phyloP scores from a whole-genome alignment of 2,113 vertebrate genomes.

The Tangachromis dhanisi region DNA sequence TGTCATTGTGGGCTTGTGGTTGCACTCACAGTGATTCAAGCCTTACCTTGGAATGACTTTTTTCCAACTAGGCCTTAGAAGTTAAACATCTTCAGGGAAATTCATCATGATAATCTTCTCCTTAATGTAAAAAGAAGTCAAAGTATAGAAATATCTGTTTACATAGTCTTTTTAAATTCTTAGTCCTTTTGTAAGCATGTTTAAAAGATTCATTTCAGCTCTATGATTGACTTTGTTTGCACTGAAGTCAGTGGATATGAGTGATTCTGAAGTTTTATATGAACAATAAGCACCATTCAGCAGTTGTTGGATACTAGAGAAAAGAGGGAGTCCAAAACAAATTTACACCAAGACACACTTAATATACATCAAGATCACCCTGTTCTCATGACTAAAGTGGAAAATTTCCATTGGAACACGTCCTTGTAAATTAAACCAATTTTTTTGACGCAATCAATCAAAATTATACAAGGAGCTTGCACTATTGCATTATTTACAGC shows the following conservation, averaged over 20 bases:
- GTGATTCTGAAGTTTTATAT: not conserved
- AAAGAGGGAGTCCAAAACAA: not conserved
- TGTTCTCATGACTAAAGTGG: not conserved
- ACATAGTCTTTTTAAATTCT: not conserved
- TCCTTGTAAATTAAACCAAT: not conserved
- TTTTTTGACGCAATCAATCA: not conserved
- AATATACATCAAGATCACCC: not conserved
- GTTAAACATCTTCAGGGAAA: not conserved
- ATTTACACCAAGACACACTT: not conserved
- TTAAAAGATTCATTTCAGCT: not conserved
- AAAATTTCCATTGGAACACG: not conserved
- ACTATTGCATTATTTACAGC: not conserved
- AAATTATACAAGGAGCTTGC: not conserved
- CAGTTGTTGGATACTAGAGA: not conserved
- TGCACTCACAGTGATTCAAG: slow-evolving; percentile 20
- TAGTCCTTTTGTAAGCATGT: not conserved
- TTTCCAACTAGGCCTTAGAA: slow-evolving; percentile 12
- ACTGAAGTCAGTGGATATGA: not conserved
- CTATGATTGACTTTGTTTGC: not conserved
- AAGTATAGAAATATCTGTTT: not conserved
- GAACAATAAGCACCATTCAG: not conserved
- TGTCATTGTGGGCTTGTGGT: slow-evolving; percentile 46
- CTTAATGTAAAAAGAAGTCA: not conserved
- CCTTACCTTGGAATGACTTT: slow-evolving; percentile 22
- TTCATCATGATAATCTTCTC: not conserved